Conservation (phyloP, 1,140 invertebrate genomes). For the Mactra quadrangularis region DNA sequence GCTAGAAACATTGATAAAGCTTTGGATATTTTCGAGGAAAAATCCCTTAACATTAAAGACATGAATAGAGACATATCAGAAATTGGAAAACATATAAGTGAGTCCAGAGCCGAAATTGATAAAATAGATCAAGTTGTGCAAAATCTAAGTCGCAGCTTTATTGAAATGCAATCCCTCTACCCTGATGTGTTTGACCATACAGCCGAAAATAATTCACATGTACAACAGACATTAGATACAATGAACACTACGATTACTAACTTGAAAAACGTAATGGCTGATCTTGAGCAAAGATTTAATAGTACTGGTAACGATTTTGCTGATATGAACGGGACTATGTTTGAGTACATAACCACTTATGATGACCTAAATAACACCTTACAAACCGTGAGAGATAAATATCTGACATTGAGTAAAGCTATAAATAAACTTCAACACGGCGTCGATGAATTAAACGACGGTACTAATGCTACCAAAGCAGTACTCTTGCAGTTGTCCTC, state of each 20-base stretch:
- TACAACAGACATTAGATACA: not conserved
- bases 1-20: slow-evolving; percentile 29
- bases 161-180: slow-evolving; percentile 28
- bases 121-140: not conserved
- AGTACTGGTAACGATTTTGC: not conserved
- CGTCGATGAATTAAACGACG: not conserved
- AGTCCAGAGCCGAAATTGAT: not conserved
- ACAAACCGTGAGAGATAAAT: slow-evolving; percentile 16
- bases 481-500: not conserved
- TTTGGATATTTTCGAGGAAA: slow-evolving; percentile 43
- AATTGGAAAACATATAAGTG: slow-evolving; percentile 9
- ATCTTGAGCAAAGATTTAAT: not conserved
- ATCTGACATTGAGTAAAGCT: slow-evolving; percentile 11
- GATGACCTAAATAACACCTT: slow-evolving; percentile 30
- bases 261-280: not conserved
- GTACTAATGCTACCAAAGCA: not conserved
- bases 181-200: slow-evolving; percentile 26
- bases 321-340: slow-evolving; percentile 48
- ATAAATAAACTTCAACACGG: slow-evolving; percentile 12
- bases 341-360: slow-evolving; percentile 29
- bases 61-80: slow-evolving; percentile 10
- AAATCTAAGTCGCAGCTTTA: slow-evolving; percentile 7
- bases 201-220: slow-evolving; percentile 36
- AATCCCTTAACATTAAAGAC: slow-evolving; percentile 1
- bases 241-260: not conserved